These are phyloP conservation scores for Heterohyrax brucei DNA, from an alignment of 2,797 vertebrate species.

Conservation along the genomic window DNA sequence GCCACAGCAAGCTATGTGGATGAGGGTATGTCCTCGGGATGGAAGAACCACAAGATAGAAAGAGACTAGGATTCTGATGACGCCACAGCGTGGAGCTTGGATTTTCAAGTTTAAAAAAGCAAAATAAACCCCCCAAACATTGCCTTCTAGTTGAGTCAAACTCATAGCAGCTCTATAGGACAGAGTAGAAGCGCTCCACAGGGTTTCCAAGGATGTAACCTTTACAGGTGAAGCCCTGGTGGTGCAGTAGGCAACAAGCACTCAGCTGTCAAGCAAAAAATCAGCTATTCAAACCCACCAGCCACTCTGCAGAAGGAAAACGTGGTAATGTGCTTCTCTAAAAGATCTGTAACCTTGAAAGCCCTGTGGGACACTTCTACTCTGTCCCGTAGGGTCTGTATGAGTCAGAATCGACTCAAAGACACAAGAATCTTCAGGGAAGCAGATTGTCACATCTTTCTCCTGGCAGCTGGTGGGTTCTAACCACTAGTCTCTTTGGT, in stretches of 20 bases:
- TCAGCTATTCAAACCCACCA: too few species aligned
- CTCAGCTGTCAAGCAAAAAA: too few species aligned
- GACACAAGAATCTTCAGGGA: too few species aligned
- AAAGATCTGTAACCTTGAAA: too few species aligned
- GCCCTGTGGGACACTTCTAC: too few species aligned
- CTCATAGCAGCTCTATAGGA: neutral
- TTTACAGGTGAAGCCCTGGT: too few species aligned
- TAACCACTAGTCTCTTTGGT: neutral
- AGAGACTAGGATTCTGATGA: neutral
- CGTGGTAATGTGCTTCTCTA: too few species aligned
- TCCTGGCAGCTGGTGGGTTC: neutral
- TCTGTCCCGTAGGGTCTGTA: neutral
- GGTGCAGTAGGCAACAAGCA: too few species aligned
- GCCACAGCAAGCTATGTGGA: fast-evolving
- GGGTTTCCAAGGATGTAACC: too few species aligned
- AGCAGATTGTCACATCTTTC: too few species aligned
- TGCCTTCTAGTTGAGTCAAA: neutral
- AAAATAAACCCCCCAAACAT: neutral
- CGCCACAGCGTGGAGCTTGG: neutral
- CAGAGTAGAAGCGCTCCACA: neutral
- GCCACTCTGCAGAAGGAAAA: too few species aligned
- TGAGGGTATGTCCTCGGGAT: neutral
- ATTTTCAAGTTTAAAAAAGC: neutral
- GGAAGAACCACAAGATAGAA: neutral
- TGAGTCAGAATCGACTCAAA: too few species aligned